These are phyloP conservation scores for Protobothrops mucrosquamatus DNA, from an alignment of 2,113 vertebrate species.

Conservation along the genomic window DNA sequence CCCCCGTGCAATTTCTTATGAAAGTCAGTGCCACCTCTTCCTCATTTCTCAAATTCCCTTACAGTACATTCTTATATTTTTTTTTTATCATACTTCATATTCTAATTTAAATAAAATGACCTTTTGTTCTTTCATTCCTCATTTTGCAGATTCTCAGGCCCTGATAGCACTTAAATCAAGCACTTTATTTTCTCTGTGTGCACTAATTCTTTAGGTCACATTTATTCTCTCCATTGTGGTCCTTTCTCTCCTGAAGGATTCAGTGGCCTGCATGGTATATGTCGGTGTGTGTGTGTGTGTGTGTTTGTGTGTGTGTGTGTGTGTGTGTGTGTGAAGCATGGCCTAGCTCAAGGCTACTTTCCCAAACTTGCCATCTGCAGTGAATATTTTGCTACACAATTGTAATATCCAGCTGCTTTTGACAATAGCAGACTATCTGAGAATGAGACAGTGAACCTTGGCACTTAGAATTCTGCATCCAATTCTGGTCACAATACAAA, in stretches of 20 bases:
- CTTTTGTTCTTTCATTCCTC: neutral
- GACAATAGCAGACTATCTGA: neutral
- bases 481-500: neutral
- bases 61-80: neutral
- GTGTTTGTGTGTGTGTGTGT: neutral
- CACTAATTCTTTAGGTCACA: neutral
- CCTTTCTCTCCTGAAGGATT: neutral
- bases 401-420: neutral
- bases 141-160: neutral
- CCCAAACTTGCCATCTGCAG: neutral
- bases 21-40: neutral
- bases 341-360: neutral
- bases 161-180: neutral
- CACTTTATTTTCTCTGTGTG: neutral
- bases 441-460: neutral
- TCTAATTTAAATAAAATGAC: neutral
- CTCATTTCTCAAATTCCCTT: neutral
- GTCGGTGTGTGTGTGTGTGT: neutral
- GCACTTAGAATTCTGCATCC: neutral
- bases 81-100: neutral
- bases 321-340: neutral
- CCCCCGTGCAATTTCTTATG: neutral
- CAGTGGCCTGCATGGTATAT: neutral
- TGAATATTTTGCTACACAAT: neutral
- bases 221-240: neutral